A percentile compares a stretch with the other conserved stretches of the same genome.
These are phyloP conservation scores for Xenopus laevis DNA, from an alignment of 2,113 vertebrate species.

Conservation along the genomic window DNA sequence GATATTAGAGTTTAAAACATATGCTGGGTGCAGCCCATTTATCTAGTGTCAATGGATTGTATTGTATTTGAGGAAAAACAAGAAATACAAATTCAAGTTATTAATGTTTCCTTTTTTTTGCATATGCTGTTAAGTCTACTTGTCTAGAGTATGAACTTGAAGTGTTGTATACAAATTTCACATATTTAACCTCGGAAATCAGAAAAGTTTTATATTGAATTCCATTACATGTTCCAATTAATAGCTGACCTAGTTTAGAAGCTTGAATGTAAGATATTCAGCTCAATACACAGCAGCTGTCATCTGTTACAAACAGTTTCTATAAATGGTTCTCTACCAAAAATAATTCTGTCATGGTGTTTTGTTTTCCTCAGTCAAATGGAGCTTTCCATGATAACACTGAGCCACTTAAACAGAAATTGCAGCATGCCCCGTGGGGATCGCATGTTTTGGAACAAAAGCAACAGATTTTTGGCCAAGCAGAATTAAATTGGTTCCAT, in stretches of 20 bases:
- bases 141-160: too few species aligned
- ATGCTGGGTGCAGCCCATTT: too few species aligned
- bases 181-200: too few species aligned
- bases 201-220: too few species aligned
- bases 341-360: conserved; percentile 46
- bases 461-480: conserved; percentile 62
- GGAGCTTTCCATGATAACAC: conserved; percentile 51
- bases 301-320: conserved; percentile 40
- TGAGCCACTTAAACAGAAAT: conserved; percentile 54
- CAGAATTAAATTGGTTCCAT: conserved; percentile 63
- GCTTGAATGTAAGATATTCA: conserved; percentile 34
- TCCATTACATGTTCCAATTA: conserved; percentile 29
- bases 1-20: too few species aligned
- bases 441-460: conserved; percentile 63
- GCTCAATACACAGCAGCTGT: conserved; percentile 14
- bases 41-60: too few species aligned
- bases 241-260: conserved; percentile 48
- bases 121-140: too few species aligned
- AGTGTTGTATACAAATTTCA: too few species aligned
- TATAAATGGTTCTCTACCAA: conserved; percentile 53
- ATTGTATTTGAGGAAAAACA: too few species aligned
- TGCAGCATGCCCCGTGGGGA: conserved; percentile 50
- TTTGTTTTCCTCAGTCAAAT: conserved; percentile 58
- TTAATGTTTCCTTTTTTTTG: too few species aligned
- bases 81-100: too few species aligned